Evolutionary conservation across 2,113 vertebrate genomes (phyloP).

Genomic region (Calidris pugnax): DNA sequence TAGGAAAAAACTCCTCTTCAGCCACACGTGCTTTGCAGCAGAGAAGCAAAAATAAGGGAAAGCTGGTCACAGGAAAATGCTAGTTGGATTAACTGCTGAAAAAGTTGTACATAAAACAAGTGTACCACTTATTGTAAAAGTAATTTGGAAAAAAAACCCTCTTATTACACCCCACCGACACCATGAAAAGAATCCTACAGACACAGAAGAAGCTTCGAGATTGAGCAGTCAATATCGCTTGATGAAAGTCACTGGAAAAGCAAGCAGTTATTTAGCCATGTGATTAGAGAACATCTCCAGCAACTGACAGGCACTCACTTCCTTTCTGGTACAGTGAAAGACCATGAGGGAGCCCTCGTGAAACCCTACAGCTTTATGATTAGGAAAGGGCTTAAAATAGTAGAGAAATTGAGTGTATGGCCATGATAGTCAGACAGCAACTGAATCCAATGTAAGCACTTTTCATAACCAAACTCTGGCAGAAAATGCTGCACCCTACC

Average conservation of each 20-base stretch:
- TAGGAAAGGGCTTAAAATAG: conserved; percentile 39
- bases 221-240: conserved; percentile 1
- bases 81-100: conserved; percentile 18
- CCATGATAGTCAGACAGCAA: conserved; percentile 44
- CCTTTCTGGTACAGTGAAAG: conserved; percentile 50
- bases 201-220: conserved; percentile 44
- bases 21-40: conserved; percentile 41
- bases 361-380: conserved; percentile 53
- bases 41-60: conserved; percentile 55
- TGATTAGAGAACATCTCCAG: conserved; percentile 60
- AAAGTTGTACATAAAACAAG: background rate
- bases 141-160: conserved; percentile 25
- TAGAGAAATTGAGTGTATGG: conserved; percentile 46
- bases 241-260: conserved; percentile 61
- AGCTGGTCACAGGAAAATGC: conserved; percentile 34
- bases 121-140: conserved; percentile 7
- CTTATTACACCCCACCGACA: conserved; percentile 27
- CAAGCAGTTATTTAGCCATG: conserved; percentile 38
- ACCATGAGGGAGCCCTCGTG: background rate
- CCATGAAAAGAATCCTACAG: conserved; percentile 34
- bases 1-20: conserved; percentile 57
- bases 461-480: conserved; percentile 45
- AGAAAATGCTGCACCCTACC: conserved; percentile 52
- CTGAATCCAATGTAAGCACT: conserved; percentile 47
- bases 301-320: conserved; percentile 48